Conservation (phyloP, 1,140 invertebrate species). For the Listronotus oregonensis region DNA sequence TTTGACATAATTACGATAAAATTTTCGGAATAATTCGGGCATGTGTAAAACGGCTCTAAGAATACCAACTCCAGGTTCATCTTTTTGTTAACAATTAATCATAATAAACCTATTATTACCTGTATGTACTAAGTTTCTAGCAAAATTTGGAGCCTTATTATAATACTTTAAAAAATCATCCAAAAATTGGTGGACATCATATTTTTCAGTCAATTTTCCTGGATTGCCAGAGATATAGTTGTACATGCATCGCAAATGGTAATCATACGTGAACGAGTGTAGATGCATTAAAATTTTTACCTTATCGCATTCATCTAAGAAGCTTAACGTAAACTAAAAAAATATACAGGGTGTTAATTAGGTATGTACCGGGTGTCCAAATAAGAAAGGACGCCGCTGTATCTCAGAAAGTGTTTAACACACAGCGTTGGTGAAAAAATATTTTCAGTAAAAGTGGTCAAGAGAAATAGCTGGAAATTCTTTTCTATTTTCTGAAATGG, state of each 20-base stretch:
- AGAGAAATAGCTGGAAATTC: too few relatives aligned
- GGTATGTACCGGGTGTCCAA: conserved; percentile 13
- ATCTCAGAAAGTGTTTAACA: too few relatives aligned
- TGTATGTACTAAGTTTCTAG: conserved; percentile 76
- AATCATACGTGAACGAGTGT: conserved; percentile 89
- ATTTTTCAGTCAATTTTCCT: conserved; percentile 67
- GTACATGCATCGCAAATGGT: conserved; percentile 77
- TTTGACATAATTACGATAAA: too few relatives aligned
- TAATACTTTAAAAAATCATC: conserved; percentile 86
- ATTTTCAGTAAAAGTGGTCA: too few relatives aligned
- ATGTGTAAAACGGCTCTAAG: too few relatives aligned
- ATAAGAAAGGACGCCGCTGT: too few relatives aligned
- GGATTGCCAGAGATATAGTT: conserved; percentile 68
- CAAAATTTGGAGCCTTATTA: conserved; percentile 80
- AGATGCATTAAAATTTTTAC: conserved; percentile 78
- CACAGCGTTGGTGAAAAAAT: too few relatives aligned
- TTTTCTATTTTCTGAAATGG: too few relatives aligned
- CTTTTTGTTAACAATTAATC: too few relatives aligned
- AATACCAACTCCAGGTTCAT: too few relatives aligned
- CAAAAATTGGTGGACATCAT: conserved; percentile 78
- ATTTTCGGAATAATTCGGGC: too few relatives aligned
- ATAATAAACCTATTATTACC: conserved; percentile 57
- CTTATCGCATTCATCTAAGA: conserved; percentile 79
- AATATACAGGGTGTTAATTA: too few relatives aligned
- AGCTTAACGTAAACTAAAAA: conserved; percentile 70